phyloP scores from a whole-genome alignment of 2,113 vertebrate genomes.

The Rhipidura dahli region DNA sequence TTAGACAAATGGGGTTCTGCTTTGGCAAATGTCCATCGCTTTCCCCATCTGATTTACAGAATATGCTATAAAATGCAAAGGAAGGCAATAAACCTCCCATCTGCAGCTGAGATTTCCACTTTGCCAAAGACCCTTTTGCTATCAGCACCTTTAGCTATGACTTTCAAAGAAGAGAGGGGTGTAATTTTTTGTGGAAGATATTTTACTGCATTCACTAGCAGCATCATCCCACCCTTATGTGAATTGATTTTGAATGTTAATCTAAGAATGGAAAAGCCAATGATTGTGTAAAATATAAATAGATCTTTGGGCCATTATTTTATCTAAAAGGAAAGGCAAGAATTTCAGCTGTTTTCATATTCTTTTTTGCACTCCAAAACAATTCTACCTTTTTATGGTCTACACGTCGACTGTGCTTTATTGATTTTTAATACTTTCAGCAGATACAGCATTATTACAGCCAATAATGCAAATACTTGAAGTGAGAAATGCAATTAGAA shows the following conservation, averaged over 20 bases:
- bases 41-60: constrained; percentile 62
- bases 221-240: background rate
- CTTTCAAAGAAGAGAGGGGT: constrained; percentile 31
- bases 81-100: constrained; percentile 57
- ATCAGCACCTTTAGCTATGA: constrained; percentile 45
- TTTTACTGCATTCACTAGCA: background rate
- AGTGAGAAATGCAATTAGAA: constrained; percentile 41
- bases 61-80: constrained; percentile 63
- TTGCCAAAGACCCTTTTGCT: constrained; percentile 59
- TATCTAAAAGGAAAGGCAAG: background rate
- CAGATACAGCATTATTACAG: constrained; percentile 43
- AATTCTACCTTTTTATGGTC: background rate
- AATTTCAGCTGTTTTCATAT: background rate
- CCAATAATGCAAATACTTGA: constrained; percentile 45
- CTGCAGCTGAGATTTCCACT: constrained; percentile 58
- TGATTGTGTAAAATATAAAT: constrained; percentile 20
- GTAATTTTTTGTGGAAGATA: background rate
- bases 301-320: background rate
- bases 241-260: constrained; percentile 36
- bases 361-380: background rate
- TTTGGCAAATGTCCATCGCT: constrained; percentile 62
- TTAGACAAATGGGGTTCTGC: constrained; percentile 63
- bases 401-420: background rate
- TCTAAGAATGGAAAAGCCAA: constrained; percentile 6
- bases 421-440: constrained; percentile 64